phyloP scores from a whole-genome alignment of 1,140 invertebrate species.

The Philotrypesis tridentata region DNA sequence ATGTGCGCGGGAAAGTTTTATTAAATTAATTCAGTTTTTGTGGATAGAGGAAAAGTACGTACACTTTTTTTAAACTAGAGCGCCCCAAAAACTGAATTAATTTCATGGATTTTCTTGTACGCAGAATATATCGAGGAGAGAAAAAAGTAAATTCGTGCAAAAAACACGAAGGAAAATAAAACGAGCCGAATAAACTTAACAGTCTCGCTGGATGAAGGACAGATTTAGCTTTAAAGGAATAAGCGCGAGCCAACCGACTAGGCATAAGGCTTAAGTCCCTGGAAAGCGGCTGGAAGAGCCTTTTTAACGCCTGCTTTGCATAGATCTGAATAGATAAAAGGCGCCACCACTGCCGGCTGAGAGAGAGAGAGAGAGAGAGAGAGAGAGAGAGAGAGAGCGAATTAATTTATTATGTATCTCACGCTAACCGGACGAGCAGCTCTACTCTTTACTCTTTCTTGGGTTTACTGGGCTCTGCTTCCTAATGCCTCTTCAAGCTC shows the following conservation, averaged over 20 bases:
- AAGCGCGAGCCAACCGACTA: conserved; percentile 8
- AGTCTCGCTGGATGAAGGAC: conserved; percentile 45
- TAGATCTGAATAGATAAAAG: conserved; percentile 74
- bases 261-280: conserved; percentile 71
- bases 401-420: conserved; percentile 74
- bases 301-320: conserved; percentile 73
- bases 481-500: conserved; percentile 65
- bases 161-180: background rate
- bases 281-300: conserved; percentile 62
- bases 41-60: too few relatives aligned
- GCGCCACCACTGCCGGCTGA: conserved; percentile 45
- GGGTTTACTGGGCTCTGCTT: conserved; percentile 58
- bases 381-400: conserved; percentile 62
- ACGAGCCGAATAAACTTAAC: conserved; percentile 40
- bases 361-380: background rate
- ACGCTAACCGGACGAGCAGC: conserved; percentile 57
- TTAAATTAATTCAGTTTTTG: too few relatives aligned
- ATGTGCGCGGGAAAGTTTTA: too few relatives aligned
- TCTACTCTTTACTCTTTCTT: conserved; percentile 63
- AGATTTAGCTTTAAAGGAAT: conserved; percentile 53
- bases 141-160: too few relatives aligned
- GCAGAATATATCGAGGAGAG: too few relatives aligned
- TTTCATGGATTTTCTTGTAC: too few relatives aligned
- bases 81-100: too few relatives aligned
- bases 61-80: too few relatives aligned